phyloP scores from a whole-genome alignment of 2,888 invertebrate genomes.

The Hyposoter didymator region DNA sequence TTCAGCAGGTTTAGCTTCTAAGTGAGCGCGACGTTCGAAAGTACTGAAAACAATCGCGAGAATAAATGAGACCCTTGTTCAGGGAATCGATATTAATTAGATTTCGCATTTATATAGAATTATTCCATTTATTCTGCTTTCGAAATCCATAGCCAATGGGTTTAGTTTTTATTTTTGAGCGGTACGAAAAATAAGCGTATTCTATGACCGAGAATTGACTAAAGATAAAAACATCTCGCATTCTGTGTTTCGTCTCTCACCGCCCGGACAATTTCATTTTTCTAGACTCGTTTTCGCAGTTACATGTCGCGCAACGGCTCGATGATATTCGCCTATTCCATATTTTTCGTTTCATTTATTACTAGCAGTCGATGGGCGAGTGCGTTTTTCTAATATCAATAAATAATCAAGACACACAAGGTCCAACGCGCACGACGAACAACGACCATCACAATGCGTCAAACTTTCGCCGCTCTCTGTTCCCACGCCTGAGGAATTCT shows the following conservation, averaged over 20 bases:
- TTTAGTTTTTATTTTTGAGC: background rate
- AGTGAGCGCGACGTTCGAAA: slow-evolving; percentile 33
- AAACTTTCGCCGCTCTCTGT: slow-evolving; percentile 51
- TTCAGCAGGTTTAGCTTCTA: background rate
- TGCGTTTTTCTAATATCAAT: slow-evolving; percentile 59
- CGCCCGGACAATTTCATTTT: slow-evolving; percentile 60
- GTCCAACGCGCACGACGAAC: slow-evolving; percentile 44
- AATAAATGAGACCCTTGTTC: slow-evolving; percentile 15
- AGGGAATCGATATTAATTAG: background rate
- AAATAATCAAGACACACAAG: slow-evolving; percentile 57
- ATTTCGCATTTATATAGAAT: background rate
- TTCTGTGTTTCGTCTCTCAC: slow-evolving; percentile 16
- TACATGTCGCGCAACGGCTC: slow-evolving; percentile 53
- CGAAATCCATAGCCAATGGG: background rate
- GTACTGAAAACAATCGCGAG: slow-evolving; percentile 12
- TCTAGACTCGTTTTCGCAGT: slow-evolving; percentile 56
- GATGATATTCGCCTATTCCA: slow-evolving; percentile 6
- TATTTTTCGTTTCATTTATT: slow-evolving; percentile 43
- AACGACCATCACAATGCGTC: slow-evolving; percentile 47
- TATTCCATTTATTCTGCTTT: slow-evolving; percentile 5
- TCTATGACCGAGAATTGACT: background rate
- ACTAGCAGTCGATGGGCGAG: slow-evolving; percentile 60
- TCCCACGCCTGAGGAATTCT: slow-evolving; percentile 28
- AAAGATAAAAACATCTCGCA: slow-evolving; percentile 4
- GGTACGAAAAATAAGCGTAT: background rate